Evolutionary conservation across 2,113 vertebrate species (phyloP).

Genomic region (Serilophus lunatus): DNA sequence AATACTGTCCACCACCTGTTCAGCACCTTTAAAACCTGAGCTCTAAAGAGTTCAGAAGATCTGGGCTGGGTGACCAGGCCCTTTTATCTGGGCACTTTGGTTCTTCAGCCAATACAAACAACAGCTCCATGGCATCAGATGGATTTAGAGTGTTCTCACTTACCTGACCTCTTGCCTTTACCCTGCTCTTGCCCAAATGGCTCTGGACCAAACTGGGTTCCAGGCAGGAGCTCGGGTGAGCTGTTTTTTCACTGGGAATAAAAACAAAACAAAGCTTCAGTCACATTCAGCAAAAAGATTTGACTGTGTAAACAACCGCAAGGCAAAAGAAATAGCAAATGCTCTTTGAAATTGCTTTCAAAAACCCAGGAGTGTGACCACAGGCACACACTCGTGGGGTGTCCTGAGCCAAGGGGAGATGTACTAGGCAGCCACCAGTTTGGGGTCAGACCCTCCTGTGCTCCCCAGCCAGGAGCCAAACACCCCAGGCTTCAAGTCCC

Average conservation of each 20-base stretch:
- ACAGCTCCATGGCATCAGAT: background rate
- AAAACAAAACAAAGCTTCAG: background rate
- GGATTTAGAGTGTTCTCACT: background rate
- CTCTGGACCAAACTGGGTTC: background rate
- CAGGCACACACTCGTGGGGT: rapidly evolving
- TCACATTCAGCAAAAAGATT: background rate
- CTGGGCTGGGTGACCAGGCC: background rate
- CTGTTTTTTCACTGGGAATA: background rate
- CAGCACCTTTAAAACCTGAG: background rate
- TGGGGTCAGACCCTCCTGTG: background rate
- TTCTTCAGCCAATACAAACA: background rate
- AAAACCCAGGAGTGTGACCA: rapidly evolving
- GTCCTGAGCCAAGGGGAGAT: rapidly evolving
- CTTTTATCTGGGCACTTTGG: background rate
- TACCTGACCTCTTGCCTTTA: background rate
- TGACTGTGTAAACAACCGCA: rapidly evolving
- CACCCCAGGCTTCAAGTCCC: background rate
- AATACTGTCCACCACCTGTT: no score
- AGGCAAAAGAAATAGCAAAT: background rate
- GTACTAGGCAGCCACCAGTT: rapidly evolving
- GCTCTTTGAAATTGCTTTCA: rapidly evolving
- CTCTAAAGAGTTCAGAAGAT: background rate
- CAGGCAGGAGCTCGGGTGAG: background rate
- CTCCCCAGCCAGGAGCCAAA: background rate
- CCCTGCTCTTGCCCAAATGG: background rate